Percentiles rank a stretch among this genome's conserved stretches.
These are phyloP conservation scores for Cichladusa arquata DNA, from an alignment of 2,113 vertebrate species.

Conservation along the genomic window DNA sequence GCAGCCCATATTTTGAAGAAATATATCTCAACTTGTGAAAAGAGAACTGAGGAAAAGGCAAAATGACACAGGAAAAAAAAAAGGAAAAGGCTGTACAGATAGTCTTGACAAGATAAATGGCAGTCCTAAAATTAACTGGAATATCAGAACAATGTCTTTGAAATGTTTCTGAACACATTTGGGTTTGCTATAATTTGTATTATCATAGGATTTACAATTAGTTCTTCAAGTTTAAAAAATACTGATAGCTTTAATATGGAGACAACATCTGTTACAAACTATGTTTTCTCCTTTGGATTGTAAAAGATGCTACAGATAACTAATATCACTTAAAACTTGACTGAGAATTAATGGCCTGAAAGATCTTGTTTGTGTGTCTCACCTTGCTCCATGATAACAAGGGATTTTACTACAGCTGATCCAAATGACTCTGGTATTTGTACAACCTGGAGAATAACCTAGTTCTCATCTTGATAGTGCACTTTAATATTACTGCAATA, in stretches of 20 bases:
- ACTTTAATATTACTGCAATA: neutral
- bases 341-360: neutral
- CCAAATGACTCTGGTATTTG: neutral
- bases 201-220: neutral
- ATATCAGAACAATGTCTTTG: neutral
- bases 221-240: neutral
- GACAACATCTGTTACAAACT: neutral
- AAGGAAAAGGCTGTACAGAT: neutral
- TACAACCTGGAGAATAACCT: neutral
- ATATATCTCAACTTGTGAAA: neutral
- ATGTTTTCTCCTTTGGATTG: neutral
- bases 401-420: neutral
- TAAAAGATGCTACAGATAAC: neutral
- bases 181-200: neutral
- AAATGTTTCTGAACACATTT: neutral
- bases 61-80: neutral
- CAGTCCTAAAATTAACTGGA: slow-evolving; percentile 4
- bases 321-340: neutral
- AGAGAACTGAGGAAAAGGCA: neutral
- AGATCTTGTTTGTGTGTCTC: neutral
- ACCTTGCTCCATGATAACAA: neutral
- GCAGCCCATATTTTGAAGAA: neutral
- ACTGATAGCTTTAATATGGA: neutral
- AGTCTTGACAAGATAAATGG: neutral
- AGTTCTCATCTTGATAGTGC: neutral